phyloP scores from a whole-genome alignment of 1,140 invertebrate species.

The Aleiodes sp. region DNA sequence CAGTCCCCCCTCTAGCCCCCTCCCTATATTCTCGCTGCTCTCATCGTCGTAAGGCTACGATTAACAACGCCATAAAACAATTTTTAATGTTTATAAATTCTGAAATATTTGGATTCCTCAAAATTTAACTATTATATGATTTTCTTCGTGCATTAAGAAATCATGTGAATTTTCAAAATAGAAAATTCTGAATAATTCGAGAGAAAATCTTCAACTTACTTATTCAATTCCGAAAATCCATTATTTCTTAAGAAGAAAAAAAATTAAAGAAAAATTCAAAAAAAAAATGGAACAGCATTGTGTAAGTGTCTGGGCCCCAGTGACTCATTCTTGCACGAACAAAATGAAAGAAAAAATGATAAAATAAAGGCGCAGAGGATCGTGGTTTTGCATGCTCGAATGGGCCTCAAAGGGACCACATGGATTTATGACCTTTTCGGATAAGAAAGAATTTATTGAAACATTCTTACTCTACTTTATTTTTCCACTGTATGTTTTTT shows the following conservation, averaged over 20 bases:
- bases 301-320: neutral
- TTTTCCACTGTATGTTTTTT: constrained; percentile 11
- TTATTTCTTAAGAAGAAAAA: neutral
- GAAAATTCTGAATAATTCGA: no score
- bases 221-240: no score
- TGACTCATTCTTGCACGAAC: neutral
- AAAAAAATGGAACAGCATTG: no score
- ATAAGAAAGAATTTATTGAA: constrained; percentile 15
- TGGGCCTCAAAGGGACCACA: neutral
- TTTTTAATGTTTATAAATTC: no score
- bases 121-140: no score
- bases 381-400: neutral
- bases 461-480: constrained; percentile 3
- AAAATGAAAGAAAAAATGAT: neutral
- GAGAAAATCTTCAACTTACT: no score
- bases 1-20: neutral
- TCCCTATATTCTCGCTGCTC: no score
- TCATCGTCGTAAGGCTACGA: neutral
- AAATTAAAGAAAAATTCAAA: neutral
- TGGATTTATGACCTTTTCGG: constrained; percentile 6
- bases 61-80: neutral
- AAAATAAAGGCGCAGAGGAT: neutral
- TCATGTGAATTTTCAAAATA: no score
- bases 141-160: no score
- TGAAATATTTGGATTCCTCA: no score